Base-by-base conservation (phyloP, 2,797 vertebrate genomes). In the Hippopotamyrus pictus region DNA sequence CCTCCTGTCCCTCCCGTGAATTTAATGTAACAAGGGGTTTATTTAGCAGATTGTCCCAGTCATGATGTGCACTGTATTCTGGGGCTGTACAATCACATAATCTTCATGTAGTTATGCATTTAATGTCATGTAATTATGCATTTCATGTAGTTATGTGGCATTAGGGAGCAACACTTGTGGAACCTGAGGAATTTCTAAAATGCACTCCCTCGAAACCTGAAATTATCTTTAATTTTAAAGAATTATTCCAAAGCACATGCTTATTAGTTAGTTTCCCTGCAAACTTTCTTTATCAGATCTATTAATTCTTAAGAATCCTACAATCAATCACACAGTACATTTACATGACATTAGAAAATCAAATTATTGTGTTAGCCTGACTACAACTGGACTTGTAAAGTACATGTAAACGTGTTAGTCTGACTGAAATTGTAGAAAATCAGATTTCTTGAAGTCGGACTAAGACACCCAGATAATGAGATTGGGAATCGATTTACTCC, bases 11-110 rank as follows among this genome's bases (percentile, higher is more conserved):
- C 89, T 92, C 90, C 91, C 90, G 51, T 90, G 90, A 93, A 93
- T 93, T 92, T 92, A 93, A 94, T 92, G 91, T 88, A 90, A 87
- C 90, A 91, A 62, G 91, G 86, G 86, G 79, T 90, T 88, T 69
- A 53, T 91, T 91, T 91, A 92, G 93, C 89, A 88, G 92, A 93
- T 91, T 88, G 88, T 85, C 48, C 6, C 29, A 44, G 89, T 41
- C 89, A 91, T 22, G 3, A 89, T 90, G 89, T 88, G 62, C 29
- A 25, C 90, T 69, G 90, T 91, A 92, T 91, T 90, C 69, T 51
- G 88, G 89, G 89, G 91, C 90, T 92, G 93, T 88, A 89, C 90
- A 92, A 92, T 90, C 33, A 51, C 89, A 89, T 92, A 57, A 91
- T 92, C 93, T 93, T 54, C 88, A 90, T 91, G 89, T 88, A 90